Evolutionary conservation across 2,888 invertebrate species (phyloP).

Genomic region (Phania funesta): DNA sequence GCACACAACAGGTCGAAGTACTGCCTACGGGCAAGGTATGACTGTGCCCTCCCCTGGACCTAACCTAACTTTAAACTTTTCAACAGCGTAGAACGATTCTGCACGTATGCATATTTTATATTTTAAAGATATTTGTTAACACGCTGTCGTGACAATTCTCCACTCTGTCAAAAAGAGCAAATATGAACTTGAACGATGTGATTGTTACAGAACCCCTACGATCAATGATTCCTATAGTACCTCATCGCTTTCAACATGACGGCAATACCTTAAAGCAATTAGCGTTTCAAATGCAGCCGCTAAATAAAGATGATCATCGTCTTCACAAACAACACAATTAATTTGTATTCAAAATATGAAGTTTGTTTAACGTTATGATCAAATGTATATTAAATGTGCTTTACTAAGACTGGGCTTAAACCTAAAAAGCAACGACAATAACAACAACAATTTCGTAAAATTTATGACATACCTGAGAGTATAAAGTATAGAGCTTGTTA

Average conservation of each 20-base stretch:
- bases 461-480: constrained; percentile 49
- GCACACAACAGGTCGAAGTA: no score
- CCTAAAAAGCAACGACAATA: not conserved
- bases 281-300: not conserved
- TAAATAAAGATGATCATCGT: constrained; percentile 3
- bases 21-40: no score
- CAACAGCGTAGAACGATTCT: no score
- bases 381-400: constrained; percentile 31
- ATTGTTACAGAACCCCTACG: not conserved
- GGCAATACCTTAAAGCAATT: constrained; percentile 2
- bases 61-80: no score
- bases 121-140: no score
- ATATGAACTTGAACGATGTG: no score
- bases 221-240: not conserved
- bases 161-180: no score
- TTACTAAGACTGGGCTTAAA: constrained; percentile 18
- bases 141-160: no score
- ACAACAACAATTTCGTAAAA: constrained; percentile 17
- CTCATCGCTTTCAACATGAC: not conserved
- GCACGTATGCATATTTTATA: no score
- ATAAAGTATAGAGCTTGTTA: constrained; percentile 64
- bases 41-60: no score
- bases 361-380: constrained; percentile 13
- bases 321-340: constrained; percentile 2
- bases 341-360: constrained; percentile 36